Evolutionary conservation across 2,888 invertebrate genomes (phyloP), one percentile per base, ranked within the genome.

Genomic region (Nymphalis polychloros): DNA sequence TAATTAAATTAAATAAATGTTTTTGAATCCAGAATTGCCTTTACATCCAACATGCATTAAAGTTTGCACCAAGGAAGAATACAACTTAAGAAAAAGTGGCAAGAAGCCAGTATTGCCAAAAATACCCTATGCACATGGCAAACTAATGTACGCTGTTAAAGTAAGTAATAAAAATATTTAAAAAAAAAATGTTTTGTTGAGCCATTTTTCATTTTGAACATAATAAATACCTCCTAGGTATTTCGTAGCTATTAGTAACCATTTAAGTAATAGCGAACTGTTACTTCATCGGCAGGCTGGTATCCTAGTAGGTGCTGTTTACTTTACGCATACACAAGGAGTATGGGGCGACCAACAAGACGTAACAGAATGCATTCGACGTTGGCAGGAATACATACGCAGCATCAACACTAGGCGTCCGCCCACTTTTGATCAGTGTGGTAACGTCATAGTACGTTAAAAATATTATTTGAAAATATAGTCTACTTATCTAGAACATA

Each of bases 281-380:
- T 69, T 65, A 23, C 74, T 74, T 64, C 69, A 53, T 78, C 67
- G 55, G 17, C 83, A 90, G 91, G 88, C 91, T 88, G 89, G 88
- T 55, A 79, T 92, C 86, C 86, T 92, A 76, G 87, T 85, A 79
- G 87, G 92, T 66, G 81, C 88, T 72, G 81, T 86, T 73, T 90
- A 88, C 80, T 93, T 90, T 80, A 92, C 92, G 77, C 89, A 89
- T 77, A 77, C 82, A 69, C 91, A 93, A 82, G 92, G 92, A 77
- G 84, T 93, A 72, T 93, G 92, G 93, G 92, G 92, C 74, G 84
- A 88, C 75, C 92, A 92, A 76, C 85, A 79, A 76, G 87, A 89
- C 68, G 87, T 86, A 74, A 86, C 83, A n/a, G 92, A 92, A 77
- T 89, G 89, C 81, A 72, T 89, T 64, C 81, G 82, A 41, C 87